Evolutionary conservation across 2,113 vertebrate species (phyloP).

Genomic region (Heptranchias perlo): DNA sequence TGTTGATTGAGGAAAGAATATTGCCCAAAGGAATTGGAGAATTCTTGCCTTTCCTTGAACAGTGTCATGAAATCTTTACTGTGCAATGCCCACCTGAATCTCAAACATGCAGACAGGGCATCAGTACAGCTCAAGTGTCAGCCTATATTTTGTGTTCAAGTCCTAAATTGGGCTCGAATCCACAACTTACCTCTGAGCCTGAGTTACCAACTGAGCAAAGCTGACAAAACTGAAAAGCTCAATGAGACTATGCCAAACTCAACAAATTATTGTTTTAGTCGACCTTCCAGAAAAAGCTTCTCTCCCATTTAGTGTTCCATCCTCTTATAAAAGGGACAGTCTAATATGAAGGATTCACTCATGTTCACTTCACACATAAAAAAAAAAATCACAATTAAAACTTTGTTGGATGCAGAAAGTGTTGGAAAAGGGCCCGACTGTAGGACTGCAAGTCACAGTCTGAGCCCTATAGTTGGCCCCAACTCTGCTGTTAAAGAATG

Average conservation of each 20-base stretch:
- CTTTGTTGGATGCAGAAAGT: neutral
- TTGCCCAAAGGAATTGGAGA: no score
- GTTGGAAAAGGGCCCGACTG: no score
- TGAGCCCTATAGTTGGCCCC: neutral
- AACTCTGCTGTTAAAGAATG: no score
- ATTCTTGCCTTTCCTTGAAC: neutral
- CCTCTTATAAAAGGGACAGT: no score
- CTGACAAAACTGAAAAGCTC: no score
- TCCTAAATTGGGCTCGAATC: neutral
- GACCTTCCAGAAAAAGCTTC: no score
- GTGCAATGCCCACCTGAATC: neutral
- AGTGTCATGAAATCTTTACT: neutral
- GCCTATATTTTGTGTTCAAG: neutral
- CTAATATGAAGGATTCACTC: no score
- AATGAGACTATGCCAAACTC: neutral
- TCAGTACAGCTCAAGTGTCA: neutral
- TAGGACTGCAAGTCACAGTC: no score
- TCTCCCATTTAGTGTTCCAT: no score
- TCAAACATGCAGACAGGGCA: neutral
- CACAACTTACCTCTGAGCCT: no score
- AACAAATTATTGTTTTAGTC: neutral
- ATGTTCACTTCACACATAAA: neutral
- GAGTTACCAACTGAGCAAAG: neutral
- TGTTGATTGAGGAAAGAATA: neutral
- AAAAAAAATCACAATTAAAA: neutral